phyloP scores from a whole-genome alignment of 1,140 invertebrate species.

The Sweltsa coloradensis region DNA sequence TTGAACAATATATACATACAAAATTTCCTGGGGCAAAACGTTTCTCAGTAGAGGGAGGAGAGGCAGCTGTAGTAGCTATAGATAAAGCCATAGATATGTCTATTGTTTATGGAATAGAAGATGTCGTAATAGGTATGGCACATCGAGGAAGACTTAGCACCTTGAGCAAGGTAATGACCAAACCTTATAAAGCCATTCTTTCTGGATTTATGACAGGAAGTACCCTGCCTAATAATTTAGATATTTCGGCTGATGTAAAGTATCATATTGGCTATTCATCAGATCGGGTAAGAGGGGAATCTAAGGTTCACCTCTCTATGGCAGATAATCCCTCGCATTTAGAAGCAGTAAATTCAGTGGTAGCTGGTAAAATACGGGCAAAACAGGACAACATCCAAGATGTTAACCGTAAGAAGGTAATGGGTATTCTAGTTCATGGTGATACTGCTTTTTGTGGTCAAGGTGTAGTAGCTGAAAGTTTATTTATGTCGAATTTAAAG shows the following conservation, averaged over 20 bases:
- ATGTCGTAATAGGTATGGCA: too few species aligned
- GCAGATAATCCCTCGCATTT: background rate
- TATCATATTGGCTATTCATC: background rate
- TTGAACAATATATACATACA: too few species aligned
- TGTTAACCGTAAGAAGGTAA: background rate
- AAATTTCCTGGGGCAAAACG: too few species aligned
- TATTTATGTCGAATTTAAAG: background rate
- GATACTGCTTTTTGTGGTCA: background rate
- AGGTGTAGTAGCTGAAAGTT: background rate
- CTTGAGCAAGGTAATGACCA: too few species aligned
- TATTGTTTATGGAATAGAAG: too few species aligned
- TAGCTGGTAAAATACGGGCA: background rate
- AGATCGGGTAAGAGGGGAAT: background rate
- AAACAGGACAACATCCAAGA: background rate
- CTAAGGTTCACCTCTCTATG: background rate
- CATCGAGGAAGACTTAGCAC: too few species aligned
- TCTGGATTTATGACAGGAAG: too few species aligned
- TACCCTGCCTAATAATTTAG: too few species aligned
- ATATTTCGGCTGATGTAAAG: background rate
- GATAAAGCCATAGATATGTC: too few species aligned
- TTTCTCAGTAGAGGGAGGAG: too few species aligned
- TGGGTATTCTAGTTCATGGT: background rate
- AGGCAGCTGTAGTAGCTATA: too few species aligned
- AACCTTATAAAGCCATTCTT: too few species aligned
- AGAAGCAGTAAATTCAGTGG: background rate